These are phyloP conservation scores for Lepidurus packardi DNA, from an alignment of 1,140 invertebrate genomes.

Conservation along the genomic window DNA sequence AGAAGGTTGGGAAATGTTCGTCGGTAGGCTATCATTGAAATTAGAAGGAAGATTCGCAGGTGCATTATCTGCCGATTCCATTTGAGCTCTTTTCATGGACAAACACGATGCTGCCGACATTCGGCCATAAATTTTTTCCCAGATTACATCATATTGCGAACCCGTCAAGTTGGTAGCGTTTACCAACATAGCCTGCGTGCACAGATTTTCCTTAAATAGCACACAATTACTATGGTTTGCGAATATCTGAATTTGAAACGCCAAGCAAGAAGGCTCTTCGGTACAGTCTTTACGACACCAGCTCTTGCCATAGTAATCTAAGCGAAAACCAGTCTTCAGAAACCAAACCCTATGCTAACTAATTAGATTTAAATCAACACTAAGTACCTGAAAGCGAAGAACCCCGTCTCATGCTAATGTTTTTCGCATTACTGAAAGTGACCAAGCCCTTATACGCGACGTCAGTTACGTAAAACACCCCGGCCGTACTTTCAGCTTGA, in stretches of 20 bases:
- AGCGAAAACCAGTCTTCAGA: background rate
- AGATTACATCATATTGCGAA: background rate
- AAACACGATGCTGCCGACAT: background rate
- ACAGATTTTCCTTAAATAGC: background rate
- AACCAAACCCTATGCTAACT: no score
- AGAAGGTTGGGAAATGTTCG: background rate
- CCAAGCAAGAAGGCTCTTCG: background rate
- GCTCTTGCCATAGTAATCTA: background rate
- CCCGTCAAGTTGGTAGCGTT: background rate
- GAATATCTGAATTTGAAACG: background rate
- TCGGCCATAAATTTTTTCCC: background rate
- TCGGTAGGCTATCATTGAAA: background rate
- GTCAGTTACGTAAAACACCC: background rate
- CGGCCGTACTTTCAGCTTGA: background rate
- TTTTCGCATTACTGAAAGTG: background rate
- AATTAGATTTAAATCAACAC: background rate
- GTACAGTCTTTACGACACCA: background rate
- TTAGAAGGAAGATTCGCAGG: background rate
- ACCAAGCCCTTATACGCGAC: background rate
- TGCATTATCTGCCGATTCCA: background rate
- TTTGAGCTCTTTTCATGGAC: background rate
- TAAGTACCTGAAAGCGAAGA: background rate
- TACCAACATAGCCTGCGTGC: background rate
- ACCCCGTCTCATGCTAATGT: background rate
- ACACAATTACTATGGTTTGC: background rate